Percentiles rank a stretch among this genome's conserved stretches.
phyloP scores from a whole-genome alignment of 2,797 vertebrate genomes.

The Triplophysa bombifrons region DNA sequence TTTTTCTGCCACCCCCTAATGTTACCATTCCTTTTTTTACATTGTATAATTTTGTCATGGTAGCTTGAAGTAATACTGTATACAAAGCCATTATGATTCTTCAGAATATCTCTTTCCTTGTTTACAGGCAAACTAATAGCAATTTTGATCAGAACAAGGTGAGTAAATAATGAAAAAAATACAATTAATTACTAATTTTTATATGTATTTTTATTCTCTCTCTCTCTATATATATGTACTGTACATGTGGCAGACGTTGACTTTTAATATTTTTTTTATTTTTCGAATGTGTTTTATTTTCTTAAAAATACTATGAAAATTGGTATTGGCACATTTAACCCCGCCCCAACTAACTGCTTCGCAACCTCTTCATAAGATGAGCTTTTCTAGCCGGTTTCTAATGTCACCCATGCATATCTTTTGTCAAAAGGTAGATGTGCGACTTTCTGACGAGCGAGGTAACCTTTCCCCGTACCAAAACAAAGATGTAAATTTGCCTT shows the following conservation, averaged over 20 bases:
- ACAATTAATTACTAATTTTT: too few relatives aligned
- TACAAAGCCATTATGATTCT: neutral
- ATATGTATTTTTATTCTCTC: too few relatives aligned
- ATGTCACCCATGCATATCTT: conserved; percentile 69
- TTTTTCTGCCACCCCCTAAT: too few relatives aligned
- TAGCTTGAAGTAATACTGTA: neutral
- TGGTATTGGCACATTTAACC: neutral
- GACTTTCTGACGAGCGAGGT: conserved; percentile 56
- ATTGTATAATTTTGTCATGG: neutral
- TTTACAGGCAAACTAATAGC: neutral
- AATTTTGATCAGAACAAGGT: neutral
- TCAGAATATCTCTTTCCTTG: neutral
- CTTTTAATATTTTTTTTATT: too few relatives aligned
- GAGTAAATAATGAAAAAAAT: neutral
- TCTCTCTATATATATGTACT: too few relatives aligned
- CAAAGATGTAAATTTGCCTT: conserved; percentile 65
- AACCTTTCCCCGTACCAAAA: conserved; percentile 57
- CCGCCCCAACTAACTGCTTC: conserved; percentile 48
- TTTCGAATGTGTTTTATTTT: too few relatives aligned
- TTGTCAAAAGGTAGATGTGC: conserved; percentile 54
- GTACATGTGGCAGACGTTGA: too few relatives aligned
- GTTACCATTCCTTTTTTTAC: neutral
- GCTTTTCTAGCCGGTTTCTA: conserved; percentile 62
- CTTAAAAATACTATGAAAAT: neutral
- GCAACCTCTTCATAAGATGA: conserved; percentile 20